These are phyloP conservation scores for Mycteria americana DNA, from an alignment of 2,797 vertebrate genomes.

Conservation along the genomic window DNA sequence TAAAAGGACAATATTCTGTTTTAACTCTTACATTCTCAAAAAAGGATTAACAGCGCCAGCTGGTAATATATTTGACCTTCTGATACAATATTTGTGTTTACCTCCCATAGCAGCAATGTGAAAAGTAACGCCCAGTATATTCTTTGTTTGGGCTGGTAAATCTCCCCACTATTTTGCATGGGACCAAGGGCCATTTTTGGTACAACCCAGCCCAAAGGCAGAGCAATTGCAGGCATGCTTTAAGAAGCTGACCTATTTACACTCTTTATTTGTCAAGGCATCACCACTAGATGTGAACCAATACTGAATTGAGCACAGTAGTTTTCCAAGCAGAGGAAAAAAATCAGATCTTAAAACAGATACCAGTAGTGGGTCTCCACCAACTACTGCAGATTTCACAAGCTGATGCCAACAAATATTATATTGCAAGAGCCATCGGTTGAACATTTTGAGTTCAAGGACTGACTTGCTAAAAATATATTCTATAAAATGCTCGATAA, in stretches of 20 bases:
- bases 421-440: neutral
- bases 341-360: neutral
- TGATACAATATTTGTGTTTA: neutral
- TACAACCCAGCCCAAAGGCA: neutral
- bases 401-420: neutral
- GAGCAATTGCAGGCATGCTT: neutral
- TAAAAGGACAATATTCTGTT: neutral
- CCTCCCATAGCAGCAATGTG: neutral
- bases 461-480: conserved; percentile 26
- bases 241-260: neutral
- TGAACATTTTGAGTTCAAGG: neutral
- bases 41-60: neutral
- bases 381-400: neutral
- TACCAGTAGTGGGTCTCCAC: neutral
- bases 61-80: neutral
- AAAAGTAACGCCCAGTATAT: neutral
- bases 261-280: neutral
- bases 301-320: neutral
- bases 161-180: neutral
- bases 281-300: neutral
- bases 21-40: neutral
- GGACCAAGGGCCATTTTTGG: neutral
- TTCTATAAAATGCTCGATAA: neutral
- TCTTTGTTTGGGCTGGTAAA: neutral
- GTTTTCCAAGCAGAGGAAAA: neutral